Evolutionary conservation across 1,140 invertebrate species (phyloP), one percentile per base, ranked within the genome.

Genomic region (Popillia japonica): DNA sequence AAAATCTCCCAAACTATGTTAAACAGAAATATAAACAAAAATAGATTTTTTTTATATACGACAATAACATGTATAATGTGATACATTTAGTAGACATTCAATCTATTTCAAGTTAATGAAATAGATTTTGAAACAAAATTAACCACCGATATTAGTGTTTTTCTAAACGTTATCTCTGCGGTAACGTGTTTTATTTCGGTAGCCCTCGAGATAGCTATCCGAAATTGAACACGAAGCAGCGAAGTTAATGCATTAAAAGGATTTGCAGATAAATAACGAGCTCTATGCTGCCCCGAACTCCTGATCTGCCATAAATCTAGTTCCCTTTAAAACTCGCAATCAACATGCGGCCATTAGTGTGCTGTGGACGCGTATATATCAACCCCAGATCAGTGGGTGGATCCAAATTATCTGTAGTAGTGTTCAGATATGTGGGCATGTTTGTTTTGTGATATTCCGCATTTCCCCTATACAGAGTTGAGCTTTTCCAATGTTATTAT

Each of bases 271-370:
- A 83, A 83, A 83, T 83, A 83, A 83, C 80, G 80, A 77, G 81
- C 80, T 75, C 44, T 72, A 79, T 76, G 72, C 68, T 72, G 59
- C 68, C 81, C 77, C 79, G 78, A 61, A 81, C 81, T 81, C 82
- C 79, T 82, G 83, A 83, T 83, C 83, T 80, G 78, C 82, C 78
- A 83, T 83, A 83, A 83, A 83, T 83, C 80, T 77, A 68, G 79
- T 79, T 80, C 82, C 83, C 83, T 83, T 83, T 83, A 83, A 83
- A 83, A 83, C 81, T 82, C 82, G 82, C 82, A 83, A 83, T 83
- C 83, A 83, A 83, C 83, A 83, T 83, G 82, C 83, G 83, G 82
- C 83, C 83, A 83, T 83, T 83, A 83, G 83, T 82, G 83, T 81
- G 81, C 80, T 77, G 81, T 80, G 82, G 80, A 83, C 82, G 78